Percentiles rank a stretch among this genome's conserved stretches.
Conservation (phyloP, 2,797 vertebrate species). For the Sarcophilus harrisii region DNA sequence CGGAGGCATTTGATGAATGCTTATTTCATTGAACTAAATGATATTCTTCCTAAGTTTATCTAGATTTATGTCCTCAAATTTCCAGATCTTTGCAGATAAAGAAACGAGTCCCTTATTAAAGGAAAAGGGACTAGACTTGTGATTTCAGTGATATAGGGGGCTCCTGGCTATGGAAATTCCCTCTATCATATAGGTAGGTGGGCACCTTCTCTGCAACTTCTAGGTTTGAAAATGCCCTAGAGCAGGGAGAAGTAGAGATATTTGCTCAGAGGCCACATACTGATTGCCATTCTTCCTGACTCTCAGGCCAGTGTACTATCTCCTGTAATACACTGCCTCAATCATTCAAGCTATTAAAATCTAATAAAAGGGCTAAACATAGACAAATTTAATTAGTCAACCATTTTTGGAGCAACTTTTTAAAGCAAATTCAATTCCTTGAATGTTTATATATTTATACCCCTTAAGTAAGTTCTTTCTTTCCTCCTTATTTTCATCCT, state of each 20-base stretch:
- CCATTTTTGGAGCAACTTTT: neutral
- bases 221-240: neutral
- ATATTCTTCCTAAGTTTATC: neutral
- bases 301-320: neutral
- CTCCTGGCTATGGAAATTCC: neutral
- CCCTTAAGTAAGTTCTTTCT: neutral
- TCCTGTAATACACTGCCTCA: neutral
- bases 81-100: neutral
- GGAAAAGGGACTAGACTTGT: neutral
- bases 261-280: neutral
- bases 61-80: neutral
- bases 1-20: neutral
- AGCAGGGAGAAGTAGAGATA: neutral
- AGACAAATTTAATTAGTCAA: neutral
- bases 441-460: neutral
- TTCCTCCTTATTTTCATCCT: neutral
- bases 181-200: neutral
- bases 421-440: neutral
- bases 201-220: neutral
- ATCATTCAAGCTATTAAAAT: neutral
- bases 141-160: neutral
- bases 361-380: neutral
- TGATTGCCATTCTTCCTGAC: neutral
- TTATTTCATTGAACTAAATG: neutral
- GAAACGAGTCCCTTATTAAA: conserved; percentile 22